A percentile compares a stretch with the other conserved stretches of the same genome.
phyloP scores from a whole-genome alignment of 2,113 vertebrate genomes.

The Sander vitreus region DNA sequence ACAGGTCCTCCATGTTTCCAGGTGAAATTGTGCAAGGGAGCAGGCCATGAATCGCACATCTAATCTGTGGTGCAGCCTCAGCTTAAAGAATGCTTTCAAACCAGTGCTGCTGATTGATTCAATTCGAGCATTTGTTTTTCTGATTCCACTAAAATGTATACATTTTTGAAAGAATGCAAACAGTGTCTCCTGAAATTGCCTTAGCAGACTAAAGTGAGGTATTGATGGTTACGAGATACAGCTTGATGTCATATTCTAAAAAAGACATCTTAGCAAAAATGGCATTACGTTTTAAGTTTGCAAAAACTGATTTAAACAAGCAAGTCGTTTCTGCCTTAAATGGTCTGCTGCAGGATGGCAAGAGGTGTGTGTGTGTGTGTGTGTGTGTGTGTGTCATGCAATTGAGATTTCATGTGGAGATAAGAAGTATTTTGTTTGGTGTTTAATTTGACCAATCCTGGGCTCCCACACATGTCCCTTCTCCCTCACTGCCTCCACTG shows the following conservation, averaged over 20 bases:
- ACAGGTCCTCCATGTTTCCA: background rate
- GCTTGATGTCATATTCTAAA: background rate
- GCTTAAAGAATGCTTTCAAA: background rate
- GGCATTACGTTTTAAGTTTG: background rate
- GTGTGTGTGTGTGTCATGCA: constrained; percentile 45
- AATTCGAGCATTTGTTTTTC: background rate
- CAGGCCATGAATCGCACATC: background rate
- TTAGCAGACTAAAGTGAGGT: background rate
- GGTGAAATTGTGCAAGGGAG: background rate
- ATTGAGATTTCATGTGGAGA: constrained; percentile 74
- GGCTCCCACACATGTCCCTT: constrained; percentile 55
- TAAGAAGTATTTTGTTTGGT: constrained; percentile 75
- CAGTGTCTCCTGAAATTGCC: background rate
- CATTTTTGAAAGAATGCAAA: background rate
- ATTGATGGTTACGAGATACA: background rate
- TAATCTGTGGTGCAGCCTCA: background rate
- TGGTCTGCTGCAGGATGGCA: constrained; percentile 10
- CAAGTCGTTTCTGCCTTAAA: background rate
- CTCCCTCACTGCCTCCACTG: constrained; percentile 47
- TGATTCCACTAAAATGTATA: background rate
- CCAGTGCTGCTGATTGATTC: background rate
- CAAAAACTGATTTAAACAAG: constrained; percentile 6
- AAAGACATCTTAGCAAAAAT: background rate
- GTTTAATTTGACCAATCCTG: constrained; percentile 66
- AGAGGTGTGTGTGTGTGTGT: constrained; percentile 33